Evolutionary conservation across 2,888 invertebrate species (phyloP), one percentile per base, ranked within the genome.

Genomic region (Pimpla rufipes): DNA sequence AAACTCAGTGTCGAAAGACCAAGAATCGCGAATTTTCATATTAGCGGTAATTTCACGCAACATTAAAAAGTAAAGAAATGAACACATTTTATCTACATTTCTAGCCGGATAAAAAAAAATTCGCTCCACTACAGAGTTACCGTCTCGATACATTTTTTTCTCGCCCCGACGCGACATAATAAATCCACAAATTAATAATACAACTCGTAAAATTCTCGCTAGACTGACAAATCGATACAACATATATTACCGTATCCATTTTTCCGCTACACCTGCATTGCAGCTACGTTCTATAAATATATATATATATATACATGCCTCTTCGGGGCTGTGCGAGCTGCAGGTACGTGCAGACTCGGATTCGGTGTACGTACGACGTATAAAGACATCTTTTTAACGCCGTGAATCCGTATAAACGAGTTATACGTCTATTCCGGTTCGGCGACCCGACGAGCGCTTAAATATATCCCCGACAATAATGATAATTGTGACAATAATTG

Each of bases 401-500:
- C 29, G 29, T 29, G 76, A 76, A 66, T 79, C 66, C 70, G 70
- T 79, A 29, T 5, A 66, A 79, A 83, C 79, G 79, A 79, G 68
- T 74, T 62, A 64, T 62, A 29, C 40, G 11, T 8, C 11, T 8
- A 79, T 79, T 71, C 50, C 64, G 21, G 66, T 37, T 62, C 71
- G 66, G 47, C 76, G 76, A 62, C 59, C 50, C 79, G 37, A 23
- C 23, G 45, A 42, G n/a, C 75, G 62, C 47, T 71, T 40, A 68
- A 79, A 76, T 76, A 75, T 70, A 67, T 59, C 71, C 10, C 16
- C 42, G 37, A 64, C 11, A 42, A 78, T 74, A 59, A 82, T 75
- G 7, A 67, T 76, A 67, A 83, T 80, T 52, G 47, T 67, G 62
- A 77, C 23, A 10, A 76, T 83, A 83, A 83, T 83, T 73, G 73